These are phyloP conservation scores for Dryobotodes eremita DNA, from an alignment of 2,888 invertebrate species.

Conservation along the genomic window DNA sequence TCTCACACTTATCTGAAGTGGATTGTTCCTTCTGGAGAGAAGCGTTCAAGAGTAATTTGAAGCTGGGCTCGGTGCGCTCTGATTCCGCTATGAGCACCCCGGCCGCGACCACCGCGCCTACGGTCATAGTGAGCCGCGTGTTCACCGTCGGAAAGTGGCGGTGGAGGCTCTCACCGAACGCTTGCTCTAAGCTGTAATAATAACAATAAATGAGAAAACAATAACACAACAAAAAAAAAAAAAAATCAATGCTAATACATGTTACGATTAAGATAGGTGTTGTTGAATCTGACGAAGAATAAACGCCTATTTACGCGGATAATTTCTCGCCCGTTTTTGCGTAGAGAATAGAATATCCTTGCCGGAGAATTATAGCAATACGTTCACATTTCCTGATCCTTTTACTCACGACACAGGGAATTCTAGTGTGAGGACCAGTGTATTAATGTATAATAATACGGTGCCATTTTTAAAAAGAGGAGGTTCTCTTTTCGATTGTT, in stretches of 20 bases:
- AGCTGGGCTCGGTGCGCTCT: slow-evolving; percentile 76
- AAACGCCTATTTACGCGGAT: neutral
- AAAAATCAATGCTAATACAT: neutral
- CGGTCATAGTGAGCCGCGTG: slow-evolving; percentile 90
- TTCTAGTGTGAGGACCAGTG: neutral
- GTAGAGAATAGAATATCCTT: neutral
- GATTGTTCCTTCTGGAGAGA: slow-evolving; percentile 81
- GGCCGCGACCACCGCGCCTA: slow-evolving; percentile 88
- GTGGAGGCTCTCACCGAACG: slow-evolving; percentile 89
- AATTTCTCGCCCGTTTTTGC: neutral
- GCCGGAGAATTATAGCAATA: neutral
- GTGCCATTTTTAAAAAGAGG: neutral
- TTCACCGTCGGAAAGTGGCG: slow-evolving; percentile 92
- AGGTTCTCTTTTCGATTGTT: too few species aligned
- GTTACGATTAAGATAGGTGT: neutral
- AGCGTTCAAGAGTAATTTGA: slow-evolving; percentile 71
- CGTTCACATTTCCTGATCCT: neutral
- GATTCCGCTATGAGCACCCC: slow-evolving; percentile 83
- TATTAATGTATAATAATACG: neutral
- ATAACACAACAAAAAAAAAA: neutral
- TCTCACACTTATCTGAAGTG: slow-evolving; percentile 85
- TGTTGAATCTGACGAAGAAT: neutral
- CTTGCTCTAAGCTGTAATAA: slow-evolving; percentile 89
- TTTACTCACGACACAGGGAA: neutral
- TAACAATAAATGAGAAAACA: neutral